Percentiles rank a stretch among this genome's conserved stretches.
These are phyloP conservation scores for Montipora efflorescens DNA, from an alignment of 64 coral and sea anemone genomes.

Conservation along the genomic window DNA sequence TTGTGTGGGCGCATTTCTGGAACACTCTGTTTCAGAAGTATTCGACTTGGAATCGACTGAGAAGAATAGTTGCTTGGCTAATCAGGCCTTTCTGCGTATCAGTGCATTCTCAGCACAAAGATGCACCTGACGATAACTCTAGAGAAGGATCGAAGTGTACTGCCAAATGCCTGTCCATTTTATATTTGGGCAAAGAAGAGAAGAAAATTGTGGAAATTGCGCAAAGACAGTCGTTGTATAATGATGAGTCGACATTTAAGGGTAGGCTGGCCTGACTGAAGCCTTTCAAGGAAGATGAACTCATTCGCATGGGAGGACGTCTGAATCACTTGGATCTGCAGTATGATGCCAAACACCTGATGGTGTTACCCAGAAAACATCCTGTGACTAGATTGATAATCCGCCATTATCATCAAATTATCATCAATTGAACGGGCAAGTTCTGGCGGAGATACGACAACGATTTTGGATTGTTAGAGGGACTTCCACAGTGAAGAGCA, in stretches of 20 bases:
- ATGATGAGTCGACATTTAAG: neutral
- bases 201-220: slow-evolving; percentile 26
- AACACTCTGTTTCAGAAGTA: neutral
- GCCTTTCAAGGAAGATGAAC: slow-evolving; percentile 33
- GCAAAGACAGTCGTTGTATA: slow-evolving; percentile 34
- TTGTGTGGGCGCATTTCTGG: neutral
- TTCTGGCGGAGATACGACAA: slow-evolving; percentile 63
- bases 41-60: neutral
- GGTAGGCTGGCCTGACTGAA: slow-evolving; percentile 11
- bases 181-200: slow-evolving; percentile 41
- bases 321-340: slow-evolving; percentile 20
- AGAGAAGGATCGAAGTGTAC: too few relatives aligned
- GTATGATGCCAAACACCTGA: slow-evolving; percentile 58
- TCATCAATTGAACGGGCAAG: slow-evolving; percentile 65
- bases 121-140: neutral
- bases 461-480: slow-evolving; percentile 64
- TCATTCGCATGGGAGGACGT: slow-evolving; percentile 47
- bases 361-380: slow-evolving; percentile 54
- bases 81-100: neutral
- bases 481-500: slow-evolving; percentile 50
- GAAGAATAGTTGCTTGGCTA: neutral
- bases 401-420: slow-evolving; percentile 50
- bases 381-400: slow-evolving; percentile 49
- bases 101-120: neutral
- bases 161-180: slow-evolving; percentile 3